phyloP scores from a whole-genome alignment of 2,888 invertebrate species.

The Acrocyrtus sp. region DNA sequence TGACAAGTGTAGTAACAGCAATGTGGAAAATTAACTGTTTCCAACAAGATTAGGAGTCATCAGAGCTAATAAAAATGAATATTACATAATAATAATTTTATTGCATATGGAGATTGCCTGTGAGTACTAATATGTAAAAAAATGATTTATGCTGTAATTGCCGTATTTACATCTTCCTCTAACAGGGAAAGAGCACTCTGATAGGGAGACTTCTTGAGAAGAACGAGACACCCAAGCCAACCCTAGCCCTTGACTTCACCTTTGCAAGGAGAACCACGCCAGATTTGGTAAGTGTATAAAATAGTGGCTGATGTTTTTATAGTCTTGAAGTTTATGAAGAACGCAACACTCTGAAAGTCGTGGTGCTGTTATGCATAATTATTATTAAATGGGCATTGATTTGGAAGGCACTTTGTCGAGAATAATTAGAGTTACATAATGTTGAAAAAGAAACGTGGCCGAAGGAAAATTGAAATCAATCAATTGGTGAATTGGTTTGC shows the following conservation, averaged over 20 bases:
- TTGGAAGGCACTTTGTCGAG: neutral
- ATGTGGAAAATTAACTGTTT: too few relatives aligned
- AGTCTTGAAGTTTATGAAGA: slow-evolving; percentile 31
- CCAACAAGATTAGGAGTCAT: too few relatives aligned
- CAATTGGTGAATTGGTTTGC: too few relatives aligned
- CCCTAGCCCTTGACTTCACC: slow-evolving; percentile 86
- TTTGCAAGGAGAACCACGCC: slow-evolving; percentile 79
- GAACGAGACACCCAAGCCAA: slow-evolving; percentile 74
- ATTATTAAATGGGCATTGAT: too few relatives aligned
- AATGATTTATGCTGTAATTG: neutral
- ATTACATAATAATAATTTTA: too few relatives aligned
- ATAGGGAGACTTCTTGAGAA: slow-evolving; percentile 69
- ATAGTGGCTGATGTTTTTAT: slow-evolving; percentile 46
- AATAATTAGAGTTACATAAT: too few relatives aligned
- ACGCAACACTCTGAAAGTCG: neutral
- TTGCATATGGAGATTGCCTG: too few relatives aligned
- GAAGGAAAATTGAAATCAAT: too few relatives aligned
- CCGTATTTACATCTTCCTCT: slow-evolving; percentile 15
- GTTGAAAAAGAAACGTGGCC: too few relatives aligned
- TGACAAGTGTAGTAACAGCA: too few relatives aligned
- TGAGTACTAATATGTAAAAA: neutral
- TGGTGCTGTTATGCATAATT: neutral
- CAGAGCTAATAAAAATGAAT: too few relatives aligned
- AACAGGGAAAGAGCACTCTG: slow-evolving; percentile 69
- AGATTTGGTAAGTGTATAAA: slow-evolving; percentile 70